Conservation (phyloP, 1,140 invertebrate species). For the Aporrectodea caliginosa region DNA sequence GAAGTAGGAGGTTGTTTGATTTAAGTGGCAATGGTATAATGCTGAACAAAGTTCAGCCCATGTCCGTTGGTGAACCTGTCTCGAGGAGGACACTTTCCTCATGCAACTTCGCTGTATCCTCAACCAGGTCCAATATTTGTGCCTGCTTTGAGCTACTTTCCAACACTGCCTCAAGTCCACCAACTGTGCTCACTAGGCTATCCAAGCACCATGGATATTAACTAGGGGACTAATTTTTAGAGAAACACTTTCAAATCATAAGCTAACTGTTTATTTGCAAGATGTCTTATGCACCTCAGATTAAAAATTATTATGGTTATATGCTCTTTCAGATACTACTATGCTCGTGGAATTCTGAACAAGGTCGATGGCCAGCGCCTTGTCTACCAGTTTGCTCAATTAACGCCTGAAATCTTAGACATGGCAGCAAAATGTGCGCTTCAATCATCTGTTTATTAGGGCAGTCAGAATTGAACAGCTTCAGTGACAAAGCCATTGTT, state of each 20-base stretch:
- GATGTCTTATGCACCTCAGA: too few relatives aligned
- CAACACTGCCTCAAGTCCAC: not conserved
- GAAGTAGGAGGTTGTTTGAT: too few relatives aligned
- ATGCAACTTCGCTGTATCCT: not conserved
- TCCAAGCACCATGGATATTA: not conserved
- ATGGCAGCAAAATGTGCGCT: slow-evolving; percentile 60
- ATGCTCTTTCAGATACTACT: slow-evolving; percentile 98
- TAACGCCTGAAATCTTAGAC: slow-evolving; percentile 96
- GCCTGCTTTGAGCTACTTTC: not conserved
- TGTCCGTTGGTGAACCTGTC: too few relatives aligned
- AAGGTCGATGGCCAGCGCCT: slow-evolving; percentile 98
- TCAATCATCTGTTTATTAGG: not conserved
- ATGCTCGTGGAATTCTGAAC: slow-evolving; percentile 95
- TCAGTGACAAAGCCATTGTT: too few relatives aligned
- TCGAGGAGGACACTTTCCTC: not conserved
- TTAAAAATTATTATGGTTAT: too few relatives aligned
- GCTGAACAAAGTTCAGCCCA: too few relatives aligned
- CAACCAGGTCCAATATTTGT: not conserved
- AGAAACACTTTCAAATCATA: too few relatives aligned
- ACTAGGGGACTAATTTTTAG: too few relatives aligned
- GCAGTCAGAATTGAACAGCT: too few relatives aligned
- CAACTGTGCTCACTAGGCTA: not conserved
- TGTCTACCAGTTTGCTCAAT: slow-evolving; percentile 99
- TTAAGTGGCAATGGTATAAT: too few relatives aligned
- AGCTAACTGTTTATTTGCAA: too few relatives aligned